Base-by-base conservation (phyloP, 2,888 invertebrate species). In the Leucophora obtusa region DNA sequence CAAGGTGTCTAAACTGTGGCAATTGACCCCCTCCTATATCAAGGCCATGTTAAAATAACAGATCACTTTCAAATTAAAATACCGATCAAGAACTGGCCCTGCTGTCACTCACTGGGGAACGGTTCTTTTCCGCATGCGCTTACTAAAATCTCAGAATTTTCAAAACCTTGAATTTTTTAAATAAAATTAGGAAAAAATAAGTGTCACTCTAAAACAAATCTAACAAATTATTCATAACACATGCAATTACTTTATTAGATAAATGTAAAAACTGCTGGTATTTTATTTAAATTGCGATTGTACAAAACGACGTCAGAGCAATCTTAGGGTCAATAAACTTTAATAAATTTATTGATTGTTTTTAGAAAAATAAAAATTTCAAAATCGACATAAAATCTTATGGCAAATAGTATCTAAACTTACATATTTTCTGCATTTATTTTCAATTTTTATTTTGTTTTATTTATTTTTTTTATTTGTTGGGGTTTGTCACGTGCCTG, bases 191-290 rank as follows among this genome's bases (percentile, higher is more conserved):
- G n/a, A n/a, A 21, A 21, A 21, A 21, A 66, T 53, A 51, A 59
- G 38, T 51, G 35, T 28, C 70, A 54, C 53, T 54, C 79, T 35
- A 58, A 70, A 53, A 18, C n/a, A 56, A n/a, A 60, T 58, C 69
- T 53, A 63, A 59, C 65, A 60, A 80, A 73, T 73, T 76, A 73
- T 76, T 80, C 76, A 80, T 80, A 72, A 76, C 72, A 65, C 50
- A 69, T 35, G 69, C 69, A 76, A 76, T 76, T 80, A 80, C 76
- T 76, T 72, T 62, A 76, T 68, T 68, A 72, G 68, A 80, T 76
- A 76, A 68, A 11, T 18, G 14, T 14, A 53, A 51, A 53, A 6
- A 54, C n/a, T 47, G n/a, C 5, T 47, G 43, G 43, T n/a, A n/a
- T 47, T 14, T 47, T 47, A 47, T 47, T 47, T 1, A n/a, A 47